Base-by-base conservation (phyloP, 2,797 vertebrate species). In the Basileuterus tristriatus region DNA sequence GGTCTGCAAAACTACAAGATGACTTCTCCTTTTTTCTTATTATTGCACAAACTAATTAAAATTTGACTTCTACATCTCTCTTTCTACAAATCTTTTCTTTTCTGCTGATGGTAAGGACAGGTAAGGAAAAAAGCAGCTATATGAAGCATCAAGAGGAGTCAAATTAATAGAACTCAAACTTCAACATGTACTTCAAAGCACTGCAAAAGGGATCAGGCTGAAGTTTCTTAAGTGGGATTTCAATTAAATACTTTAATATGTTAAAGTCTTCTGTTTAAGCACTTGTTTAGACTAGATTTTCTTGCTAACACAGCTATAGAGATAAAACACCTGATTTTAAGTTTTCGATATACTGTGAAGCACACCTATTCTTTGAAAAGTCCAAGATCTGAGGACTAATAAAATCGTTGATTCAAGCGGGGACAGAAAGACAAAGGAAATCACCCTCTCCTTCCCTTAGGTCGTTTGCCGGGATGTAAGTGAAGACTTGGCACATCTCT, bases 61-160 rank as follows among this genome's bases (percentile, higher is more conserved):
- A 68, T 86, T 65, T 76, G 22, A 46, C 15, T 41, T 27, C 8
- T 75, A 8, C 5, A 32, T 46, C 3, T 43, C 9, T 39, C 14
- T 20, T 39, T 34, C 34, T 10, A 34, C 55, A 69, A 53, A 18
- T 30, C 2, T 44, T 71, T 72, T 88, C 44, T 6, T 13, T 78
- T 87, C 27, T 56, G 34, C 34, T 58, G 24, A 37, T 0, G 0
- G 3, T 11, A n/a, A 27, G 5, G 8, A 71, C 55, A 58, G 8
- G 7, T 27, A 74, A 67, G 23, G 8, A 53, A 24, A 56, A 81
- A 74, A 24, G 4, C 8, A 80, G 13, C 9, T 43, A 6, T 16
- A 1, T 2, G 2, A 76, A 41, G 21, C 8, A 11, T 12, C 26
- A 77, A 44, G 27, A 69, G 11, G 2, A 64, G 24, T 29, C 46